A percentile compares a stretch with the other conserved stretches of the same genome.
Conservation (phyloP, 2,888 invertebrate species). For the Noctua janthina region DNA sequence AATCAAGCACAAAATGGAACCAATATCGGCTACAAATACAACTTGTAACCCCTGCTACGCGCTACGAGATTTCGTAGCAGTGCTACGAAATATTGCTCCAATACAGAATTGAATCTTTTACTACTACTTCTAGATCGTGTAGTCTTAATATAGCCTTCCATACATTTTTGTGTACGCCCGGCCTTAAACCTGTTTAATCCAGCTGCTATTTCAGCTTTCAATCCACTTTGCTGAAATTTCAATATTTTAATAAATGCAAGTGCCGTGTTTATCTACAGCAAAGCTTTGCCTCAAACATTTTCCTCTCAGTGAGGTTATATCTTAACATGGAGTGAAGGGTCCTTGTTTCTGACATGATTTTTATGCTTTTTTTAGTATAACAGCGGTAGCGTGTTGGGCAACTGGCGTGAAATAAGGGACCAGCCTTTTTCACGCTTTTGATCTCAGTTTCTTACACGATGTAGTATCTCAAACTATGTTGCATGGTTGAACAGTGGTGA, state of each 20-base stretch:
- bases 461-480: conserved; percentile 60
- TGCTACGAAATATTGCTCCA: conserved; percentile 41
- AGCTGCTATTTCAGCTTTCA: conserved; percentile 28
- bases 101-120: conserved; percentile 20
- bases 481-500: conserved; percentile 21
- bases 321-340: conserved; percentile 42
- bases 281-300: conserved; percentile 30
- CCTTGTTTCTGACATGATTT: conserved; percentile 61
- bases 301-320: conserved; percentile 36
- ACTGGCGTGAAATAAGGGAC: conserved; percentile 79
- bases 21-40: conserved; percentile 27
- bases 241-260: conserved; percentile 39
- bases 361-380: conserved; percentile 61
- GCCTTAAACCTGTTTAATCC: conserved; percentile 24
- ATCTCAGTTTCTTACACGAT: conserved; percentile 64
- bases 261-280: conserved; percentile 10
- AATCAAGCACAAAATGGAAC: conserved; percentile 28
- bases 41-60: conserved; percentile 25
- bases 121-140: conserved; percentile 5
- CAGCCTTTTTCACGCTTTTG: conserved; percentile 71
- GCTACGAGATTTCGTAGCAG: conserved; percentile 39
- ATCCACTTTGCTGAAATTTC: conserved; percentile 22
- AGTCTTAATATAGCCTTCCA: conserved; percentile 4
- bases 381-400: conserved; percentile 64
- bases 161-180: neutral